phyloP scores from a whole-genome alignment of 2,113 vertebrate species.

The Murina feae region DNA sequence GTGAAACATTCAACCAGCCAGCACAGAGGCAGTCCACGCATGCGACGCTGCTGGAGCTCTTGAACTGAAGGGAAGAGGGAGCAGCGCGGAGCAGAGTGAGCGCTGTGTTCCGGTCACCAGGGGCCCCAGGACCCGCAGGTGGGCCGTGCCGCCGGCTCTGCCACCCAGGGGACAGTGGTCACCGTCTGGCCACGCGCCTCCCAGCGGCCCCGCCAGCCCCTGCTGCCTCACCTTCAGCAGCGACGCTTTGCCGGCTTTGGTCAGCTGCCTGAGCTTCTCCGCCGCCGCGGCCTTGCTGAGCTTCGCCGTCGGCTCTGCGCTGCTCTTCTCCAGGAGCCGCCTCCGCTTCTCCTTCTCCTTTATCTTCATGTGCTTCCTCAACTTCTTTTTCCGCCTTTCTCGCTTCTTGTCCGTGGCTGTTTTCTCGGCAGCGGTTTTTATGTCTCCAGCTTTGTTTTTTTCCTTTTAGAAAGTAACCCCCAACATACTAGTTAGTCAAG shows the following conservation, averaged over 20 bases:
- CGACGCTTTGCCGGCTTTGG: constrained; percentile 87
- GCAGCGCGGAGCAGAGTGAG: not conserved
- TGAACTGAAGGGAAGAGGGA: not conserved
- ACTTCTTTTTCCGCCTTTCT: constrained; percentile 90
- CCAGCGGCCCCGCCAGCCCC: fast-evolving
- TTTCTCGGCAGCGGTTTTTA: constrained; percentile 90
- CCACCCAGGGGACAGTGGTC: not conserved
- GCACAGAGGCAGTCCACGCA: too few relatives aligned
- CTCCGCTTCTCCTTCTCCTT: constrained; percentile 86
- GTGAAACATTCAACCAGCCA: not conserved
- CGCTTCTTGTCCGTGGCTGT: constrained; percentile 93
- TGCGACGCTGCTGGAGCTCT: fast-evolving
- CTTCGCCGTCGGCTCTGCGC: constrained; percentile 75
- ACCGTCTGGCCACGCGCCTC: not conserved
- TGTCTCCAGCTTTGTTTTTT: constrained; percentile 93
- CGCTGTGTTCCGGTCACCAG: too few relatives aligned
- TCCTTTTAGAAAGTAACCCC: constrained; percentile 79
- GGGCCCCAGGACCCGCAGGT: fast-evolving
- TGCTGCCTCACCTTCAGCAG: constrained; percentile 86
- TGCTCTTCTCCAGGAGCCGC: constrained; percentile 84
- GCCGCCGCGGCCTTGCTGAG: constrained; percentile 83
- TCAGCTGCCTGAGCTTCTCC: constrained; percentile 86
- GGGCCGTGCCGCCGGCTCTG: not conserved
- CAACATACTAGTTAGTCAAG: not conserved
- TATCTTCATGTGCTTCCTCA: constrained; percentile 84